Evolutionary conservation across 1,140 invertebrate genomes (phyloP).

Genomic region (Cyrtorhinus lividipennis): DNA sequence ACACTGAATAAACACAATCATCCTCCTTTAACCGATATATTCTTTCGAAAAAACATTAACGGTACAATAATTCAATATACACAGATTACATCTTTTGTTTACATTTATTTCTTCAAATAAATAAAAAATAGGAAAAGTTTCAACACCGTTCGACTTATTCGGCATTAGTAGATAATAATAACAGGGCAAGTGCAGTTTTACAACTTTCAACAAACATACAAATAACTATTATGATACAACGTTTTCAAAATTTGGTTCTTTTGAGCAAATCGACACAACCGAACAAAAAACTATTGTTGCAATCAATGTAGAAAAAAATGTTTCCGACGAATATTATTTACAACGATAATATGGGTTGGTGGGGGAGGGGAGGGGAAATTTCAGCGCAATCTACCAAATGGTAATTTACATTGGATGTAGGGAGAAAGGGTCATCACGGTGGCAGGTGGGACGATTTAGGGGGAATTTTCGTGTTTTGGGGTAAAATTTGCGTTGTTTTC

Average conservation of each 20-base stretch:
- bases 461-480: no score
- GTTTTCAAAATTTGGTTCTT: slow-evolving; percentile 2
- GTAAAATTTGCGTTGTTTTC: no score
- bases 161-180: background rate
- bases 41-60: background rate
- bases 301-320: no score
- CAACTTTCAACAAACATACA: background rate
- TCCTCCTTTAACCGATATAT: background rate
- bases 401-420: no score
- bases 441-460: no score
- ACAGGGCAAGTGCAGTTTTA: background rate
- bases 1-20: background rate
- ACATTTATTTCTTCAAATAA: background rate
- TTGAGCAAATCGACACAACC: slow-evolving; percentile 15
- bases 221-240: background rate
- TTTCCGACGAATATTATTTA: no score
- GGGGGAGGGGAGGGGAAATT: no score
- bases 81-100: background rate
- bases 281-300: slow-evolving; percentile 12
- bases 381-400: no score
- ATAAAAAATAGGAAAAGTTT: background rate
- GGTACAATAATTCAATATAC: background rate
- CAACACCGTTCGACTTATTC: background rate
- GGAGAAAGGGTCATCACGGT: no score
- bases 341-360: no score